These are phyloP conservation scores for Papilio gigon DNA, from an alignment of 2,888 invertebrate genomes.

Conservation along the genomic window DNA sequence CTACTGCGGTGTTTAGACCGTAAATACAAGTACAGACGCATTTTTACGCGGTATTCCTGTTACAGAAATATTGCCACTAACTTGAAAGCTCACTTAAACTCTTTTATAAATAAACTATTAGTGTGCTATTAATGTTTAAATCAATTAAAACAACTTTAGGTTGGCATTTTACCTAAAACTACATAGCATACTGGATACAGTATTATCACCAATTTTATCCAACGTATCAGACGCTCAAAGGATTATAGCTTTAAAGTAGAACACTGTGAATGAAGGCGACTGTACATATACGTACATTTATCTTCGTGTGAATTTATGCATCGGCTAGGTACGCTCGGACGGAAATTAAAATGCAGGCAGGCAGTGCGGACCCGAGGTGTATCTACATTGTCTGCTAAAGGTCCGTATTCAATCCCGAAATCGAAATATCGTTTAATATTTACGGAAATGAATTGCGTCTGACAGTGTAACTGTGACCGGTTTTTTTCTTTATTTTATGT, in stretches of 20 bases:
- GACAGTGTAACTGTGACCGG: no score
- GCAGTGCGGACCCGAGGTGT: slow-evolving; percentile 2
- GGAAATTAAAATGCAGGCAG: slow-evolving; percentile 37
- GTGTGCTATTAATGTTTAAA: no score
- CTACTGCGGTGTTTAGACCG: slow-evolving; percentile 17
- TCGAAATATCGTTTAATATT: slow-evolving; percentile 24
- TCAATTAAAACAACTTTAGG: no score
- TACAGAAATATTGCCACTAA: background rate
- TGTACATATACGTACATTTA: slow-evolving; percentile 16
- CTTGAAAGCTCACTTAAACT: no score
- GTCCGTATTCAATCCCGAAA: slow-evolving; percentile 7
- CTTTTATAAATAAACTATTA: no score
- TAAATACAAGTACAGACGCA: background rate
- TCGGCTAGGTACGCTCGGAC: slow-evolving; percentile 14
- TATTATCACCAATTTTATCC: no score
- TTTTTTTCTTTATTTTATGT: no score
- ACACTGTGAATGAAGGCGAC: background rate
- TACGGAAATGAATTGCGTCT: slow-evolving; percentile 10
- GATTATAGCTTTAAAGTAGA: background rate
- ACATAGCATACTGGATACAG: no score
- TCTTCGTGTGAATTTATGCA: slow-evolving; percentile 39
- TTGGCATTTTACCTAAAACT: no score
- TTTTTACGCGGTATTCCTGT: background rate
- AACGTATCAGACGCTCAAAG: background rate
- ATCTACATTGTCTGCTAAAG: slow-evolving; percentile 19